Evolutionary conservation across 2,113 vertebrate genomes (phyloP), one percentile per base, ranked within the genome.

Genomic region (Cairina moschata): DNA sequence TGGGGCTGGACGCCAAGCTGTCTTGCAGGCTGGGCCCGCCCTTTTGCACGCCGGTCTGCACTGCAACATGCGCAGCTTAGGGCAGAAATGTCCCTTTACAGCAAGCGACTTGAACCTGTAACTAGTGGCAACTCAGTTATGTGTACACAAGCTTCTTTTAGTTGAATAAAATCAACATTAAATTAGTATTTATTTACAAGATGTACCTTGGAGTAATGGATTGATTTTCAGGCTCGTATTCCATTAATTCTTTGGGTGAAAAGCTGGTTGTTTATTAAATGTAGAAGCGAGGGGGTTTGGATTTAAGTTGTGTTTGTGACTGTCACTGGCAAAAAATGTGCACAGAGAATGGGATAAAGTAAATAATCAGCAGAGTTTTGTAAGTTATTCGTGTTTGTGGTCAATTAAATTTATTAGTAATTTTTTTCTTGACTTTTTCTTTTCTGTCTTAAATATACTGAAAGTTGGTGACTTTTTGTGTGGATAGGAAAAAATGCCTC

Each of bases 1-100:
- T 31, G 1, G 2, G 63, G 32, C 80, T 62, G 86, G 28, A 23
- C 2, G 6, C 56, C 1, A 6, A 68, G 83, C 83, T 55, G 80
- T n/a, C 74, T 68, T 78, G 79, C 56, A 2, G 8, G 28, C 2
- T 2, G 38, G 50, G 21, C 40, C 72, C 78, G 38, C 56, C 77
- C 78, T 46, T 16, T 4, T 23, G 14, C 71, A 8, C 60, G 25
- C 46, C 0, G 0, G 9, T 58, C 38, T 48, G 54, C 3, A 1
- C 34, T 21, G 0, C 8, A 3, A 11, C 26, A 2, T 2, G 32
- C 46, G 11, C 52, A 46, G 32, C 32, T 5, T 38, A 66, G 17
- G 74, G 78, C 78, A 81, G 63, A 38, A 80, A 73, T 11, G 22
- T 4, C 69, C 58, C 15, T 48, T 73, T 68, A 29, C 20, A 48